These are phyloP conservation scores for Pipistrellus pipistrellus DNA, from an alignment of 2,797 vertebrate species.

Conservation along the genomic window DNA sequence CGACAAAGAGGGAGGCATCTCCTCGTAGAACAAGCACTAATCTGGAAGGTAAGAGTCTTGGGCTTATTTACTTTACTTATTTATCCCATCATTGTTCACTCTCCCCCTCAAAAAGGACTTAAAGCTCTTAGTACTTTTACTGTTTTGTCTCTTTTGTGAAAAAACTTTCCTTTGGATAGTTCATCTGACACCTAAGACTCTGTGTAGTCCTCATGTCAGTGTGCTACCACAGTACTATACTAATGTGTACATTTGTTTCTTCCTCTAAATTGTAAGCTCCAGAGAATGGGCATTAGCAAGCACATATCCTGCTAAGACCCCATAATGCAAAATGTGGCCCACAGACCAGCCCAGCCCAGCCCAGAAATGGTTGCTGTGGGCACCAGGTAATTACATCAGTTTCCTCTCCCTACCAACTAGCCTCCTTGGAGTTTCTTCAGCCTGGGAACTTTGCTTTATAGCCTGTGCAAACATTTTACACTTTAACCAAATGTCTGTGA, in stretches of 20 bases:
- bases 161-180: background rate
- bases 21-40: background rate
- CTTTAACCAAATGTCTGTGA: too few species aligned
- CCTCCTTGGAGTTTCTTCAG: too few species aligned
- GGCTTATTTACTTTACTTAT: conserved; percentile 1
- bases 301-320: too few species aligned
- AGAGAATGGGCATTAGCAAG: background rate
- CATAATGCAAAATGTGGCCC: too few species aligned
- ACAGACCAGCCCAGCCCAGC: too few species aligned
- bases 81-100: background rate
- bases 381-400: too few species aligned
- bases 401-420: too few species aligned
- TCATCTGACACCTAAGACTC: background rate
- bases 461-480: too few species aligned
- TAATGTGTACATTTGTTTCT: background rate
- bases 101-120: background rate
- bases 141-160: background rate
- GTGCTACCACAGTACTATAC: background rate
- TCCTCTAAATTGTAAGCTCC: background rate
- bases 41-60: background rate
- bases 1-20: background rate
- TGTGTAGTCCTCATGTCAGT: background rate
- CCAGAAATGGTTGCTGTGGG: too few species aligned
- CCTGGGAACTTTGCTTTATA: too few species aligned
- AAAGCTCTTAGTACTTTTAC: background rate